A percentile compares a stretch with the other conserved stretches of the same genome.
Conservation (phyloP, 2,797 vertebrate species). For the Schizothorax lantsangensis region DNA sequence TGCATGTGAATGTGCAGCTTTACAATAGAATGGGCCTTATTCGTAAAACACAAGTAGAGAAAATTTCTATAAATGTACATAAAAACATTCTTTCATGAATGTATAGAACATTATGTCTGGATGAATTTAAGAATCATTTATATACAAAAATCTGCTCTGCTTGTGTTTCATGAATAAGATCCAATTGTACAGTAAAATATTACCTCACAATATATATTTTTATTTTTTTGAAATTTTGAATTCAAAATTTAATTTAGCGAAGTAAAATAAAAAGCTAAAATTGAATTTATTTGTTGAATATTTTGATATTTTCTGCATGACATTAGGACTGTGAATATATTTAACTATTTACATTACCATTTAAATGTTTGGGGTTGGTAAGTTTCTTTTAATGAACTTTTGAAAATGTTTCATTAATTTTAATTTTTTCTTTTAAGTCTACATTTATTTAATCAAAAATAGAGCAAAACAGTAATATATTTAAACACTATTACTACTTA, state of each 20-base stretch:
- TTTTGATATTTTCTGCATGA: not conserved
- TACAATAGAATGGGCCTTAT: conserved; percentile 3
- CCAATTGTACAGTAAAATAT: too few species aligned
- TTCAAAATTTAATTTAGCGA: not conserved
- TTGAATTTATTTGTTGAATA: not conserved
- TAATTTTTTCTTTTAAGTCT: not conserved
- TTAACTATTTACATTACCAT: not conserved
- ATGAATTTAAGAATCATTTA: not conserved
- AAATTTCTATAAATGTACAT: not conserved
- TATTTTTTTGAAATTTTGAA: not conserved
- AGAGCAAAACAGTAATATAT: not conserved
- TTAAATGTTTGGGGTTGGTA: not conserved
- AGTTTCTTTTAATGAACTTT: not conserved
- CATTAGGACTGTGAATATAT: not conserved
- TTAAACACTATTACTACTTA: not conserved
- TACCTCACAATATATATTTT: not conserved
- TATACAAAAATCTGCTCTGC: not conserved
- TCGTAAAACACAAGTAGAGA: not conserved
- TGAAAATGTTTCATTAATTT: not conserved
- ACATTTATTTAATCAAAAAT: not conserved
- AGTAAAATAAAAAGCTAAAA: not conserved
- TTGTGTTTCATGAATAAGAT: not conserved
- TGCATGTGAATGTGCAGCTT: not conserved
- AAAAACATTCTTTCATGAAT: not conserved
- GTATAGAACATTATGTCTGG: not conserved